These are phyloP conservation scores for Eudorcas thomsonii DNA, from an alignment of 2,113 vertebrate genomes.

Conservation along the genomic window DNA sequence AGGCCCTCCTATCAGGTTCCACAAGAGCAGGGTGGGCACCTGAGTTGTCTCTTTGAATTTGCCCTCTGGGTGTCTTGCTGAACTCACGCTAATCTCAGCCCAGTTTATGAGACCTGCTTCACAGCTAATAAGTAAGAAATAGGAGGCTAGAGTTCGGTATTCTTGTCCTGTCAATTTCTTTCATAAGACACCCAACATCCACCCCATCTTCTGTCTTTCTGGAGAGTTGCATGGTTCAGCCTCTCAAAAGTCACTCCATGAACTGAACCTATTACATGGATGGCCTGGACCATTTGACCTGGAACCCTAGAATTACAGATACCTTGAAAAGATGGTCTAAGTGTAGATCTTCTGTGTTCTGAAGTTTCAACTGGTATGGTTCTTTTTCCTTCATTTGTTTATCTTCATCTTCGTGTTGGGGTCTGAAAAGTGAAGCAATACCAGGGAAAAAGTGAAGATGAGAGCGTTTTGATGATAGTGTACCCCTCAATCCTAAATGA, in stretches of 20 bases:
- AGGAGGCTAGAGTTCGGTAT: neutral
- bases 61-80: neutral
- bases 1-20: neutral
- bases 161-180: neutral
- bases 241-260: neutral
- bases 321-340: conserved; percentile 35
- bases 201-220: neutral
- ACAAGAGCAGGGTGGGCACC: accelerated
- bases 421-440: conserved; percentile 64
- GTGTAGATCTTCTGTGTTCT: neutral
- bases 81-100: neutral
- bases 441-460: neutral
- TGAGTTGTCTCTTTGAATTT: neutral
- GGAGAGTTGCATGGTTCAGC: neutral
- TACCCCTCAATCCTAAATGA: neutral
- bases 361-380: neutral
- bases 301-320: neutral
- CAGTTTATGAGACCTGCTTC: neutral
- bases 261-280: neutral
- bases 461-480: neutral
- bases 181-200: neutral
- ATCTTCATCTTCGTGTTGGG: neutral
- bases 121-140: neutral
- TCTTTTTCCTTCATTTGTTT: conserved; percentile 20
- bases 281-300: neutral